A percentile compares a stretch with the other conserved stretches of the same genome.
phyloP scores from a whole-genome alignment of 1,140 invertebrate species.

The Drosophila ercepeae region DNA sequence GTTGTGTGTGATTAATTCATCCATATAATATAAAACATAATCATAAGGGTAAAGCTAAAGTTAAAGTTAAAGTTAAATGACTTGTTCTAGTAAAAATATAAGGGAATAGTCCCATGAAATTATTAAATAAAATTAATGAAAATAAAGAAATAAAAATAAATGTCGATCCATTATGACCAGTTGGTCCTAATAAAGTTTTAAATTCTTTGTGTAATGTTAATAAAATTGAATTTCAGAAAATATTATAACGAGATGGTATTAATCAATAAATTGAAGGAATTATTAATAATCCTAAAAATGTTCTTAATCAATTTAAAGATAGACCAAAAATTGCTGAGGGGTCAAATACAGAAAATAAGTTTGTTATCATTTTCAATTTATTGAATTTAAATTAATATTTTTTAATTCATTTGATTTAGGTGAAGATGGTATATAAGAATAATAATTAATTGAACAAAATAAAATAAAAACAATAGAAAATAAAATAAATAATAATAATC shows the following conservation, averaged over 20 bases:
- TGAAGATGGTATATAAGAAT: conserved; percentile 69
- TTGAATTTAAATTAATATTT: conserved; percentile 76
- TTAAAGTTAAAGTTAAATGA: conserved; percentile 86
- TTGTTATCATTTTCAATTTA: conserved; percentile 85
- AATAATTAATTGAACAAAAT: conserved; percentile 84
- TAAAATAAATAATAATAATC: conserved; percentile 84
- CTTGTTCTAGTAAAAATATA: conserved; percentile 88
- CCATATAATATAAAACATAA: conserved; percentile 86
- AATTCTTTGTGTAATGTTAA: conserved; percentile 84
- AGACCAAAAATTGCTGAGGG: conserved; percentile 84
- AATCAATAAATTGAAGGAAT: conserved; percentile 84
- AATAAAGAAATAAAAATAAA: conserved; percentile 86
- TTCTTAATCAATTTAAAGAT: conserved; percentile 86
- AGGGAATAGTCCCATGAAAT: conserved; percentile 87
- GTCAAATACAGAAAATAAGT: conserved; percentile 86
- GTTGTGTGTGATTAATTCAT: conserved; percentile 85
- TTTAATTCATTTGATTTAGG: conserved; percentile 66
- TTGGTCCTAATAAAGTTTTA: conserved; percentile 84
- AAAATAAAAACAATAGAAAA: conserved; percentile 84
- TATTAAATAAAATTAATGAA: conserved; percentile 86
- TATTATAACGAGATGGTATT: conserved; percentile 84
- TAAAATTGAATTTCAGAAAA: too few species aligned
- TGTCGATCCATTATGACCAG: conserved; percentile 83
- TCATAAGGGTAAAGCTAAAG: conserved; percentile 86
- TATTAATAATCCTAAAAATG: conserved; percentile 84